These are phyloP conservation scores for Microchrysa polita DNA, from an alignment of 2,888 invertebrate genomes.

Conservation along the genomic window DNA sequence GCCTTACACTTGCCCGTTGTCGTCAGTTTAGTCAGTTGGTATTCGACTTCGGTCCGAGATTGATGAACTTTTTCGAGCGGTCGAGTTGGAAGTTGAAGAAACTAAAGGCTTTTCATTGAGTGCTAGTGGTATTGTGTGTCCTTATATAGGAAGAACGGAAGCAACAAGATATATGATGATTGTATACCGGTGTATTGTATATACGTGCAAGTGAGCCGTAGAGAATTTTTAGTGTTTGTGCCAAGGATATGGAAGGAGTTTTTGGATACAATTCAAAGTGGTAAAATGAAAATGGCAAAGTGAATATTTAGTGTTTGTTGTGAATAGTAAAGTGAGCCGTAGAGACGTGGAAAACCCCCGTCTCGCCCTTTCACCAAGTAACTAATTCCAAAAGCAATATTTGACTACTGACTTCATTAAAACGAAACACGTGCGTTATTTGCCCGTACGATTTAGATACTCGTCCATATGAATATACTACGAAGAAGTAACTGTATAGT, in stretches of 20 bases:
- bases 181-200: neutral
- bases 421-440: constrained; percentile 25
- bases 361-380: neutral
- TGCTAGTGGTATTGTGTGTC: constrained; percentile 10
- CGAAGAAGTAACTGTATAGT: too few species aligned
- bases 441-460: neutral
- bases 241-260: neutral
- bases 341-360: neutral
- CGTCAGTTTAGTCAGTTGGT: constrained; percentile 29
- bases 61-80: constrained; percentile 11
- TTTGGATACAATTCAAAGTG: neutral
- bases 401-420: constrained; percentile 12
- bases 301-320: neutral
- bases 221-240: neutral
- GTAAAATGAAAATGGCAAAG: constrained; percentile 5
- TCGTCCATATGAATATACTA: too few species aligned
- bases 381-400: constrained; percentile 3
- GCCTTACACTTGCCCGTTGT: too few species aligned
- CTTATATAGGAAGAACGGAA: neutral
- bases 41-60: constrained; percentile 27
- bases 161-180: neutral
- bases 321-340: neutral
- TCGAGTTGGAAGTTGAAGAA: neutral
- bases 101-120: neutral
- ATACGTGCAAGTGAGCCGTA: neutral